Conservation (phyloP, 2,113 vertebrate genomes). For the Urocitellus parryii region DNA sequence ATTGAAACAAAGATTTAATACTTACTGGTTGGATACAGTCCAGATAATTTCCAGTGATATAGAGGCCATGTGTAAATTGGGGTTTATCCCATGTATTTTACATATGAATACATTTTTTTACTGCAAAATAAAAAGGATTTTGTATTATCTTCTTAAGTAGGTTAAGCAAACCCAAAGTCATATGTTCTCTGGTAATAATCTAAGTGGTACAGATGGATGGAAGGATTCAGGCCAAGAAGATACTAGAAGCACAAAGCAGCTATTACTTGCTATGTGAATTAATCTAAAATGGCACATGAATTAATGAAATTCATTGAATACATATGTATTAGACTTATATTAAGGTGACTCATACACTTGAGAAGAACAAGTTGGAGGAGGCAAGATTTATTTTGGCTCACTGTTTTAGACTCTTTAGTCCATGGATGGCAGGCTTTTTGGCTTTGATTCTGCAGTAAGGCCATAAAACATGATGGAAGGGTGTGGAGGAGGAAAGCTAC, state of each 20-base stretch:
- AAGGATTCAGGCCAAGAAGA: conserved; percentile 5
- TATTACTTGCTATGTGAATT: not conserved
- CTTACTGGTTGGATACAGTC: not conserved
- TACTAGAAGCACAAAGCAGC: not conserved
- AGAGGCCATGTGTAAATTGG: not conserved
- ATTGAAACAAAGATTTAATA: not conserved
- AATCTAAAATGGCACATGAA: not conserved
- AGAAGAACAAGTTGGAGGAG: too few relatives aligned
- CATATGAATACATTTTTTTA: not conserved
- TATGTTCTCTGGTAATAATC: not conserved
- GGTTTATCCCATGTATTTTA: not conserved
- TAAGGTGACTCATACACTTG: too few relatives aligned
- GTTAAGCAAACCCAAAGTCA: not conserved
- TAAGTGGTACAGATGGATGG: not conserved
- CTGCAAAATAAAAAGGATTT: not conserved
- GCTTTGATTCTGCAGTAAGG: too few relatives aligned
- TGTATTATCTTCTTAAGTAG: not conserved
- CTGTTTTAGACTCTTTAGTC: too few relatives aligned
- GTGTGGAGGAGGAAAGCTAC: too few relatives aligned
- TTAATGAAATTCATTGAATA: not conserved
- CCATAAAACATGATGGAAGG: too few relatives aligned
- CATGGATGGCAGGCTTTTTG: too few relatives aligned
- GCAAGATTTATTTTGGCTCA: too few relatives aligned
- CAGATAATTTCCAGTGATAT: not conserved
- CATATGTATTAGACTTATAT: too few relatives aligned